Percentiles rank a stretch among this genome's conserved stretches.
phyloP scores from a whole-genome alignment of 1,140 invertebrate species.

The Atta colombica region DNA sequence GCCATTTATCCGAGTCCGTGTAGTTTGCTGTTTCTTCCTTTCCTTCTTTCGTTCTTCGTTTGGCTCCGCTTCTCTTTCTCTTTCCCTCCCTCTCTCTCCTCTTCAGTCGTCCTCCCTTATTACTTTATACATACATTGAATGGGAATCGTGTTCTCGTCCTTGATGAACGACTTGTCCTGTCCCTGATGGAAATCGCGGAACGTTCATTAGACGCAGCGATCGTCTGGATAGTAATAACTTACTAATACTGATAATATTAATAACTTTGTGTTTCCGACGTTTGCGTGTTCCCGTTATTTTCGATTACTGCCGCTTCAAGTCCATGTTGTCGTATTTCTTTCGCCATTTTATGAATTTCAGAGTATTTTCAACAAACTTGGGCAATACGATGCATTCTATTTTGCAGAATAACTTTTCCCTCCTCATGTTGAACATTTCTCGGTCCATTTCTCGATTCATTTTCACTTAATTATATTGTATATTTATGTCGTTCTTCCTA shows the following conservation, averaged over 20 bases:
- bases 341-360: constrained; percentile 33
- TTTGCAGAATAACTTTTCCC: background rate
- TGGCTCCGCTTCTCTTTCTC: background rate
- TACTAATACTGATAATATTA: constrained; percentile 61
- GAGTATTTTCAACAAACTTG: constrained; percentile 18
- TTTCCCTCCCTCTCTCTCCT: background rate
- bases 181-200: constrained; percentile 53
- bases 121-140: constrained; percentile 65
- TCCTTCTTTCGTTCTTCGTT: constrained; percentile 42
- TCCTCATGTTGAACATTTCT: too few species aligned
- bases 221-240: constrained; percentile 55
- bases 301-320: background rate
- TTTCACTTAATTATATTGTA: too few species aligned
- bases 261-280: constrained; percentile 36
- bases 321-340: background rate
- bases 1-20: constrained; percentile 80
- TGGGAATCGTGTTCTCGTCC: constrained; percentile 52
- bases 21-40: constrained; percentile 56
- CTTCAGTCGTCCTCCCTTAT: constrained; percentile 38
- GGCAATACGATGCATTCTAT: background rate
- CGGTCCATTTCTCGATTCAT: too few species aligned
- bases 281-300: constrained; percentile 22
- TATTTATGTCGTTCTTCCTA: too few species aligned
- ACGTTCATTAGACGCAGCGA: constrained; percentile 52
- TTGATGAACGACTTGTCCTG: constrained; percentile 59